Conservation (phyloP, 2,797 vertebrate species). For the Sciurus vulgaris region DNA sequence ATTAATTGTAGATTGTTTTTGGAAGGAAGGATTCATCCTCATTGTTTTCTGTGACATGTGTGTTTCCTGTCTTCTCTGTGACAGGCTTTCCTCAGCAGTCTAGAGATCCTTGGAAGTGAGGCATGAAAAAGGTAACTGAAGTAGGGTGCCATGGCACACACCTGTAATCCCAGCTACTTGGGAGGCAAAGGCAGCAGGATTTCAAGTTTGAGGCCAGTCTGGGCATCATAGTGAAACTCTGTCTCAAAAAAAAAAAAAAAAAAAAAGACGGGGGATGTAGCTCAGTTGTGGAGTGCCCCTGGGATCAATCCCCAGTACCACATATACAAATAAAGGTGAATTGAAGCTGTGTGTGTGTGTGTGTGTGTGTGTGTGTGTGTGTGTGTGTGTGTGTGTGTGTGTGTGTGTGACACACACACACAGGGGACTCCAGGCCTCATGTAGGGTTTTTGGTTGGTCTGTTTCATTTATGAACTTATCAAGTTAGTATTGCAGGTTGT, state of each 20-base stretch:
- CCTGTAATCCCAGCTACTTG: neutral
- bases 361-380: neutral
- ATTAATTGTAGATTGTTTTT: constrained; percentile 21
- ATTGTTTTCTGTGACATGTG: neutral
- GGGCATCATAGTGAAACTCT: neutral
- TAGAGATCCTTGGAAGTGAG: neutral
- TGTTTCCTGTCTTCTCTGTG: neutral
- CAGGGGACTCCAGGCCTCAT: neutral
- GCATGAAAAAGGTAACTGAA: neutral
- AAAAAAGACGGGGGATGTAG: no score
- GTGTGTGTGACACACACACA: neutral
- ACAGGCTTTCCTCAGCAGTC: neutral
- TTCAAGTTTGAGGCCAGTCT: neutral
- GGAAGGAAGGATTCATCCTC: neutral
- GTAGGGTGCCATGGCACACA: no score
- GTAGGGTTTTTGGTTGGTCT: neutral
- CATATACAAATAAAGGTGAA: neutral
- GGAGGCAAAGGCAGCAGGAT: neutral
- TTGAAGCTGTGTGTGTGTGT: neutral
- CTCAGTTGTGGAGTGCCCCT: no score
- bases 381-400: neutral
- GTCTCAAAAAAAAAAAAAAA: neutral
- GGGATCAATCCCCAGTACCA: no score
- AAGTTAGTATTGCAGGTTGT: neutral
- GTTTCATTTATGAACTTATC: neutral